Conservation (phyloP, 2,888 invertebrate species). For the Parnassius apollo region DNA sequence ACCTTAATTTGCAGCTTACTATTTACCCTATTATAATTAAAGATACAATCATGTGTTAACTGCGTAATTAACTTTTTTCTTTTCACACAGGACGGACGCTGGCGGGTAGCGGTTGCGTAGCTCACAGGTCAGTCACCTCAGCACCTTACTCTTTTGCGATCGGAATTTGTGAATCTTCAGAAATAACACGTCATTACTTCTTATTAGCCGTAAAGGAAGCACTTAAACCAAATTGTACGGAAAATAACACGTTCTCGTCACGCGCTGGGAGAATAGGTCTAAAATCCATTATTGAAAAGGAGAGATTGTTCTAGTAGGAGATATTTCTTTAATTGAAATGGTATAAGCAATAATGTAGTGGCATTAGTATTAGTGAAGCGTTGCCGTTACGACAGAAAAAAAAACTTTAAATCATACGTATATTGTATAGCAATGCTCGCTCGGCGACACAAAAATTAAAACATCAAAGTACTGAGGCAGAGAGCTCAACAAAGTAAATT, state of each 20-base stretch:
- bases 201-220: conserved; percentile 75
- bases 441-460: no score
- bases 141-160: conserved; percentile 63
- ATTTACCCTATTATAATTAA: conserved; percentile 60
- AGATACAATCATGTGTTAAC: conserved; percentile 55
- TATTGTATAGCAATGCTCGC: no score
- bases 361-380: neutral
- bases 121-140: conserved; percentile 71
- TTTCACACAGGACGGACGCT: conserved; percentile 66
- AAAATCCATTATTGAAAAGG: conserved; percentile 62
- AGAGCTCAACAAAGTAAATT: no score
- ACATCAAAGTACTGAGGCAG: no score
- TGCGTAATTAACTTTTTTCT: conserved; percentile 63
- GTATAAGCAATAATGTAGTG: conserved; percentile 22
- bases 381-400: conserved; percentile 25
- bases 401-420: conserved; percentile 24
- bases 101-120: conserved; percentile 60
- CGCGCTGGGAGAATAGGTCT: conserved; percentile 51
- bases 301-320: conserved; percentile 49
- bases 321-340: conserved; percentile 14
- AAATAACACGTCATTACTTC: conserved; percentile 76
- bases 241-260: conserved; percentile 64
- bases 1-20: conserved; percentile 48
- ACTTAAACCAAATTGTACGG: conserved; percentile 70
- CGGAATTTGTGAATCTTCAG: conserved; percentile 75